phyloP scores from a whole-genome alignment of 2,888 invertebrate genomes.

The Chrysotoxum bicinctum region DNA sequence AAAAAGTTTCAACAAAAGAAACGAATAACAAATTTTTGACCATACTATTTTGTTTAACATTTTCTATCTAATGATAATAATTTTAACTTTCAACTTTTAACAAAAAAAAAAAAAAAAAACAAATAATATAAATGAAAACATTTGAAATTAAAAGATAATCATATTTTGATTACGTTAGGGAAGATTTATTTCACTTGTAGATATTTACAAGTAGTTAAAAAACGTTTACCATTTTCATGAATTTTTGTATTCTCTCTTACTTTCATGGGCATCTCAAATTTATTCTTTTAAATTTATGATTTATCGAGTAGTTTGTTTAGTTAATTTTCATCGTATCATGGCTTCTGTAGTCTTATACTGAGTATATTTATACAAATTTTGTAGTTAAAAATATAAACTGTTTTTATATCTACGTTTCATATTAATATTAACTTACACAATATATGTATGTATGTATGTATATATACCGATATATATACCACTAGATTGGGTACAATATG shows the following conservation, averaged over 20 bases:
- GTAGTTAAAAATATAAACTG: constrained; percentile 71
- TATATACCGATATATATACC: constrained; percentile 33
- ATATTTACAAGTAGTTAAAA: constrained; percentile 14
- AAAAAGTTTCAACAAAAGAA: constrained; percentile 39
- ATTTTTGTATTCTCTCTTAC: constrained; percentile 67
- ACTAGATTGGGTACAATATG: constrained; percentile 53
- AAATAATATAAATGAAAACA: background rate
- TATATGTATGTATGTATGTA: background rate
- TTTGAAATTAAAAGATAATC: constrained; percentile 15
- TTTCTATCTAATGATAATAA: constrained; percentile 54
- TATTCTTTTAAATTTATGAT: constrained; percentile 33
- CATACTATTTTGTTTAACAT: constrained; percentile 45
- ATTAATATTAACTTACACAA: constrained; percentile 56
- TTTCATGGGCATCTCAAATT: constrained; percentile 69
- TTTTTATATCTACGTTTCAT: constrained; percentile 64
- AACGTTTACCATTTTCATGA: constrained; percentile 22
- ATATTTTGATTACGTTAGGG: constrained; percentile 34
- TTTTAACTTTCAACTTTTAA: constrained; percentile 22
- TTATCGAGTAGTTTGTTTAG: constrained; percentile 67
- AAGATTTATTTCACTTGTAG: constrained; percentile 44
- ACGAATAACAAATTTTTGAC: constrained; percentile 41
- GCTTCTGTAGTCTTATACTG: constrained; percentile 69
- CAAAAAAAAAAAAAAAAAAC: background rate
- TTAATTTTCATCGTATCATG: constrained; percentile 58
- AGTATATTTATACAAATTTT: constrained; percentile 69